Conservation (phyloP, 2,113 vertebrate genomes). For the Platysternon megacephalum region DNA sequence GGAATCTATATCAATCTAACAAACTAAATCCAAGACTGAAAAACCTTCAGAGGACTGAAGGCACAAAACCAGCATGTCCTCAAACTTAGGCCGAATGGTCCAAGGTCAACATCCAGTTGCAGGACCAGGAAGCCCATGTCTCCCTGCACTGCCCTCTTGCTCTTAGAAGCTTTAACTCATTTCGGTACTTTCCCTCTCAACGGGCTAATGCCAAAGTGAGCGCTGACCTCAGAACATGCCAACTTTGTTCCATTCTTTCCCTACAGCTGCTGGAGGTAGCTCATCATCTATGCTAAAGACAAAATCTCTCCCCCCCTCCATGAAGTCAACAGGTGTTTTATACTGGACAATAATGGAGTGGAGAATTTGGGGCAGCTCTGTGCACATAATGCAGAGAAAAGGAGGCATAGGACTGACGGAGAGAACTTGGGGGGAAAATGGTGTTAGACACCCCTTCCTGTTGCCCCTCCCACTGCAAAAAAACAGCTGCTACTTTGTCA, state of each 20-base stretch:
- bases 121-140: neutral
- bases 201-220: neutral
- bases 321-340: neutral
- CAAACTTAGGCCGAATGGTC: neutral
- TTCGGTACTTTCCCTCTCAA: neutral
- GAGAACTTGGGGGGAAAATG: neutral
- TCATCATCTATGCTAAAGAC: neutral
- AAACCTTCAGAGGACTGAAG: neutral
- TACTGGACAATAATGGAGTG: rapidly evolving
- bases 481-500: neutral
- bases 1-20: neutral
- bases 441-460: neutral
- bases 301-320: neutral
- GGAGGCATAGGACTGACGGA: neutral
- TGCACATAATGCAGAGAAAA: neutral
- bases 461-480: neutral
- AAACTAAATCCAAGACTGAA: no score
- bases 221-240: neutral
- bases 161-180: neutral
- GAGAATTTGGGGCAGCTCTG: rapidly evolving
- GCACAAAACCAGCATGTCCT: neutral
- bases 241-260: neutral
- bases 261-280: neutral
- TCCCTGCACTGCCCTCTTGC: neutral
- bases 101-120: neutral